Conservation (phyloP, 37 sponge, comb jelly and placozoan species). For the Bolinopsis microptera region DNA sequence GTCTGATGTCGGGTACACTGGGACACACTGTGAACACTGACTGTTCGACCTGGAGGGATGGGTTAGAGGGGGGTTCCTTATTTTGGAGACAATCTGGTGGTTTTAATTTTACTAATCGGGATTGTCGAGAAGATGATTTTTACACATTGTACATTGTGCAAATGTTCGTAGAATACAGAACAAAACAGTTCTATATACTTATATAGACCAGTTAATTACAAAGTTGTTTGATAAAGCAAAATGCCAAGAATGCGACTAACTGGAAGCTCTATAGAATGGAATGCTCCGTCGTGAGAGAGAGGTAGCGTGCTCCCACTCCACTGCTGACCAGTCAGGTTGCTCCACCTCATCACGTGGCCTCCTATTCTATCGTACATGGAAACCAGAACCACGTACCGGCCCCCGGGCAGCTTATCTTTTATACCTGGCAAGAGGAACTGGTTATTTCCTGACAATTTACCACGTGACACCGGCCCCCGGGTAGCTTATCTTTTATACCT, state of each 20-base stretch:
- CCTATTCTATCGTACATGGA: slow-evolving; percentile 71
- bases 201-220: background rate
- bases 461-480: slow-evolving; percentile 67
- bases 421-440: slow-evolving; percentile 54
- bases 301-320: slow-evolving; percentile 70
- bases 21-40: slow-evolving; percentile 72
- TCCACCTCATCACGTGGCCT: slow-evolving; percentile 71
- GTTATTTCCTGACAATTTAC: too few relatives aligned
- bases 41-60: slow-evolving; percentile 58
- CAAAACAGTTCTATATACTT: background rate
- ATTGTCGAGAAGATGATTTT: background rate
- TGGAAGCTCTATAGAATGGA: slow-evolving; percentile 63
- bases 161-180: background rate
- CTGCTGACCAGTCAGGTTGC: slow-evolving; percentile 67
- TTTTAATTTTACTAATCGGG: background rate
- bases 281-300: slow-evolving; percentile 64
- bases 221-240: too few relatives aligned
- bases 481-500: slow-evolving; percentile 68
- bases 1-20: slow-evolving; percentile 67
- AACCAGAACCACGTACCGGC: slow-evolving; percentile 68
- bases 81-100: too few relatives aligned
- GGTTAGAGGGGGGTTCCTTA: background rate
- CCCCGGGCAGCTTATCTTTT: slow-evolving; percentile 67
- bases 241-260: background rate
- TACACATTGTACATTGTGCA: background rate